These are phyloP conservation scores for Parotocinclus haroldoi DNA, from an alignment of 2,797 vertebrate species.

Conservation along the genomic window DNA sequence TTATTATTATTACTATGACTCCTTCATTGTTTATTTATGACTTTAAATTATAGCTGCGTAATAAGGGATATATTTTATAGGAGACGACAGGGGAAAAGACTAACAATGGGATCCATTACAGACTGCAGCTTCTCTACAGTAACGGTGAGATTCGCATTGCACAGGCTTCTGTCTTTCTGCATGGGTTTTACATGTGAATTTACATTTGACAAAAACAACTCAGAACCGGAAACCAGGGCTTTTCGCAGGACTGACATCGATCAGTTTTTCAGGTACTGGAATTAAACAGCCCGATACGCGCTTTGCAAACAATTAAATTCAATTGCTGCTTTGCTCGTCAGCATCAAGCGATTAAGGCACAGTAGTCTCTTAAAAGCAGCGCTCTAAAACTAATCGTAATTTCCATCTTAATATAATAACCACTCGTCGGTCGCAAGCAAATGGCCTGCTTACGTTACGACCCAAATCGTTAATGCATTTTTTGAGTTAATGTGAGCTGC, in stretches of 20 bases:
- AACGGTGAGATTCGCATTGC: constrained; percentile 79
- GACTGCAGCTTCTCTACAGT: constrained; percentile 95
- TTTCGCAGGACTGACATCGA: constrained; percentile 17
- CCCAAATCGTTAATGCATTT: neutral
- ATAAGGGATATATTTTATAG: constrained; percentile 60
- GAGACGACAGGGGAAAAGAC: constrained; percentile 96
- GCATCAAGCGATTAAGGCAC: too few species aligned
- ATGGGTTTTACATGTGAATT: constrained; percentile 11
- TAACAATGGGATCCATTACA: constrained; percentile 98
- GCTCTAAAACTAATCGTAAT: too few species aligned
- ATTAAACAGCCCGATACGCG: too few species aligned
- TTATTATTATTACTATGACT: neutral
- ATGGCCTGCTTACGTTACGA: neutral
- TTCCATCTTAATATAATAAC: too few species aligned
- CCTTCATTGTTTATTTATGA: too few species aligned
- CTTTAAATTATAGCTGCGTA: too few species aligned
- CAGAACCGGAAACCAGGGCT: constrained; percentile 10
- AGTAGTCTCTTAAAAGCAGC: too few species aligned
- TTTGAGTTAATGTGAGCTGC: neutral
- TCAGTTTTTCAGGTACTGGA: neutral
- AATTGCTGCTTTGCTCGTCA: too few species aligned
- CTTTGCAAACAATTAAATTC: too few species aligned
- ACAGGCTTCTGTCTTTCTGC: constrained; percentile 1
- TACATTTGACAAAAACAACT: constrained; percentile 8
- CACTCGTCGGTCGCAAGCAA: neutral